Evolutionary conservation across 2,888 invertebrate species (phyloP).

Genomic region (Tromatobia lineatoria): DNA sequence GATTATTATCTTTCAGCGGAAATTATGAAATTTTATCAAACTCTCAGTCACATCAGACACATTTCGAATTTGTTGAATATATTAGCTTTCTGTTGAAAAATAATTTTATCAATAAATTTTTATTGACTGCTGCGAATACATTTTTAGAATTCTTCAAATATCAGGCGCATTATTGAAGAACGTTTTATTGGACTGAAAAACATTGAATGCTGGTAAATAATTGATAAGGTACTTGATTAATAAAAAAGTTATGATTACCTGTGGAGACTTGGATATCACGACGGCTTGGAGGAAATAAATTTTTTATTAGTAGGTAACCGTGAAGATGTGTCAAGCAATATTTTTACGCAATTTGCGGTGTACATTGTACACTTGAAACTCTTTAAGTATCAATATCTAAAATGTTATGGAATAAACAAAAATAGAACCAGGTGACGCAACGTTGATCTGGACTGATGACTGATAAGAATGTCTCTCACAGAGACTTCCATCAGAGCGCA

Average conservation of each 20-base stretch:
- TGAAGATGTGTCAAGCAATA: not conserved
- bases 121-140: not conserved
- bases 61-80: no score
- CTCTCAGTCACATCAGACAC: no score
- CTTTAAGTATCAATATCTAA: not conserved
- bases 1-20: no score
- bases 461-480: not conserved
- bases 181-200: not conserved
- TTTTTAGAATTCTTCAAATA: not conserved
- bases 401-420: not conserved
- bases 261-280: not conserved
- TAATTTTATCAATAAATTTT: no score
- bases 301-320: not conserved
- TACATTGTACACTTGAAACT: not conserved
- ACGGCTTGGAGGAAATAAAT: not conserved
- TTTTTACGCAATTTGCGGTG: not conserved
- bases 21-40: no score
- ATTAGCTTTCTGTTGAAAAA: no score
- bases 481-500: not conserved
- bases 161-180: not conserved
- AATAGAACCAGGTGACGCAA: not conserved
- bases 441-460: conserved; percentile 1
- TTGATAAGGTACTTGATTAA: not conserved
- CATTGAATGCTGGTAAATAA: not conserved
- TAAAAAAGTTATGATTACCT: not conserved